Base-by-base conservation (phyloP, 1,140 invertebrate genomes). In the Aphidius ervi region DNA sequence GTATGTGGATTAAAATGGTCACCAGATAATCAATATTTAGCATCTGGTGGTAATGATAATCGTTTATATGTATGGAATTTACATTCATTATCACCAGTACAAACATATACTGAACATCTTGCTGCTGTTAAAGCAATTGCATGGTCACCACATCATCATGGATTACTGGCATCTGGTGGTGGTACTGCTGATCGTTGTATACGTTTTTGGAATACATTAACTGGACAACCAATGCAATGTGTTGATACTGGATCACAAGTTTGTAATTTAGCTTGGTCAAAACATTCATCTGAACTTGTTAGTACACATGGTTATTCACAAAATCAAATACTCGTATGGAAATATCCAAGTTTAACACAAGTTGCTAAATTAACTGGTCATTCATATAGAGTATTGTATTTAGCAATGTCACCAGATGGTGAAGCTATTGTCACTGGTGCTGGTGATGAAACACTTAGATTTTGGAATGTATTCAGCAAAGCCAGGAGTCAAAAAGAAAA, bases 391-490 rank as follows among this genome's bases (percentile, higher is more conserved):
- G 98, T 99, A 5, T 82, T 99, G 1, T 99, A 99, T 78, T 77
- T 99, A 67, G 97, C 97, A 1, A 89, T 99, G 83, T 99, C 96
- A 42, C 98, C 98, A 0, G 97, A 99, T 80, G 98, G 97, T 20
- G 97, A 99, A 78, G 95, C 97, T 1, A 99, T 99, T 64, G 98
- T 99, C 0, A 99, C 98, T 0, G 98, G 97, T 8, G 97, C 97
- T 16, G 98, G 97, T 1, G 98, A 99, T 78, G 98, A 99, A 79
- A 99, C 98, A 1, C 82, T 99, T 6, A 82, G 98, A 10, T 99
- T 99, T 80, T 99, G 97, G 97, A 99, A 99, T 83, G 95, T 99
- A 0, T 99, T 99, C 77, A 96, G 93, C 65, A 99, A 99, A 84
- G 94, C 94, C 10, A 85, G 94, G 50, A 96, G 93, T 60, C 93